Evolutionary conservation across 2,888 invertebrate genomes (phyloP), one percentile per base, ranked within the genome.

Genomic region (Atherix ibis): DNA sequence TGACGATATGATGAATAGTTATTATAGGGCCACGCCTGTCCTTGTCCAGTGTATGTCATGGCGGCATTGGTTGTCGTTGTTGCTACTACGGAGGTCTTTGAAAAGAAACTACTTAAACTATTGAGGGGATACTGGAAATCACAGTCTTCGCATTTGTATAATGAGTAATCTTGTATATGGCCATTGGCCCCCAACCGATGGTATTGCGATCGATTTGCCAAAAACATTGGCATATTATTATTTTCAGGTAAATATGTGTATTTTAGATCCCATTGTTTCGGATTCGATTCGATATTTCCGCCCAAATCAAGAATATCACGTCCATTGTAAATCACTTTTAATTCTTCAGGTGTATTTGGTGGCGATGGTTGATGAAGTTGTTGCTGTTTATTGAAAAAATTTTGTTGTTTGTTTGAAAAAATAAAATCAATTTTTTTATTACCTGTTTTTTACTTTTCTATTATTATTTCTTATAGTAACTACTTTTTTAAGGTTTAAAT

Each of bases 121-220:
- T 46, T 44, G 34, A 44, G 41, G 38, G 47, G 44, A 44, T 63
- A 67, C 39, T 63, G 49, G 53, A 67, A 68, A 50, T 64, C 67
- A 44, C 68, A 68, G 39, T 55, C 50, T 47, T 58, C 60, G 55
- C 68, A 68, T 48, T 57, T 54, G 44, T 67, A 68, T 49, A 61
- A 65, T 56, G 68, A 66, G 48, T 70, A 70, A 57, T 71, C 69
- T 53, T 68, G 66, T 49, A 61, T 63, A 40, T 67, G 63, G 45
- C 66, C 67, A 39, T 65, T 64, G 8, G 66, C 65, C 5, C 69
- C 67, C 47, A 71, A 57, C 32, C 71, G 67, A 53, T 70, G 68
- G 47, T 70, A 70, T 54, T 71, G 67, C 29, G 73, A 72, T 47
- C 71, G 67, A 57, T 73, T 73, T 45, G 67, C 67, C 50, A 71